Conservation (phyloP, 2,797 vertebrate genomes). For the Falco naumanni region DNA sequence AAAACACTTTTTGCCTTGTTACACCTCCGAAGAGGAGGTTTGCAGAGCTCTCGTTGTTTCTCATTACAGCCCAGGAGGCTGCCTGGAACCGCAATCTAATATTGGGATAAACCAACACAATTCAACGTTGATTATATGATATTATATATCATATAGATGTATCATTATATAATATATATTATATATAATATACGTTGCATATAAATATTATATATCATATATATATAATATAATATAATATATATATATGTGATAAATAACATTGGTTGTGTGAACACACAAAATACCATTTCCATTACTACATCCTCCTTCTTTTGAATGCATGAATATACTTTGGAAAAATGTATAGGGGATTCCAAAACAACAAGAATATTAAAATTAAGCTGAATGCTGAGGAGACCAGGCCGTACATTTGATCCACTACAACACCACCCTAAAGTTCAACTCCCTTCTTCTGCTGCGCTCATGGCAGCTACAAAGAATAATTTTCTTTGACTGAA, state of each 20-base stretch:
- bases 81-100: background rate
- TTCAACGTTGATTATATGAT: background rate
- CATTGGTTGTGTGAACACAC: background rate
- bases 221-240: no score
- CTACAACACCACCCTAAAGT: background rate
- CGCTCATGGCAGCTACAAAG: background rate
- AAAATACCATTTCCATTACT: background rate
- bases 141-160: no score
- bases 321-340: background rate
- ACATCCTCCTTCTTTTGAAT: background rate
- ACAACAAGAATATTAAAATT: background rate
- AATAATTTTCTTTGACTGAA: background rate
- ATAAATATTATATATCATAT: no score
- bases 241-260: no score
- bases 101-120: background rate
- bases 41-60: background rate
- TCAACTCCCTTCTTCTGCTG: background rate
- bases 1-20: background rate
- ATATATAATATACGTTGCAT: no score
- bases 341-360: background rate
- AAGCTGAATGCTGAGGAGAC: background rate
- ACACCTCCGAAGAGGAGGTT: background rate
- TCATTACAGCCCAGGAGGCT: background rate
- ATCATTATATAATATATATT: no score
- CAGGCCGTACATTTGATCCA: background rate